These are phyloP conservation scores for Albula goreensis DNA, from an alignment of 2,113 vertebrate genomes.

Conservation along the genomic window DNA sequence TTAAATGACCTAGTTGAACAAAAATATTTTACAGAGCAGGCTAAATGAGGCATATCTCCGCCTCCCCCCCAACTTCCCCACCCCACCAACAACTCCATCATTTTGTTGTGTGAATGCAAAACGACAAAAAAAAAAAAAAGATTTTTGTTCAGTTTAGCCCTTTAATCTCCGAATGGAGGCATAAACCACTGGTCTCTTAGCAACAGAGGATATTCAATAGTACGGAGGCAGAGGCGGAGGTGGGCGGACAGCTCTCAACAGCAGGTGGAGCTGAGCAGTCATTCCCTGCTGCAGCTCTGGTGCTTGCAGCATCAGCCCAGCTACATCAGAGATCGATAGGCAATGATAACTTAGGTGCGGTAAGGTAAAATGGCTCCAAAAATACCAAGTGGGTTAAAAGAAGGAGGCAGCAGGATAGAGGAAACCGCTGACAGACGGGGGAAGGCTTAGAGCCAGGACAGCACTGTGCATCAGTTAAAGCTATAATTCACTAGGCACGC, in stretches of 20 bases:
- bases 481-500: neutral
- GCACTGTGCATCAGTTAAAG: neutral
- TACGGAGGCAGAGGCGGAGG: conserved; percentile 63
- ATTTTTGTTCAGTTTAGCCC: conserved; percentile 37
- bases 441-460: neutral
- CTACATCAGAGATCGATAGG: neutral
- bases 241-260: neutral
- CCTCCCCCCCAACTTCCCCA: neutral
- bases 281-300: neutral
- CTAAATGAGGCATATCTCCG: conserved; percentile 18
- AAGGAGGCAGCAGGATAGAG: neutral
- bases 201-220: conserved; percentile 73
- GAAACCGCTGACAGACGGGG: neutral
- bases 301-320: neutral
- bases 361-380: neutral
- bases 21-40: neutral
- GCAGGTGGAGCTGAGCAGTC: neutral
- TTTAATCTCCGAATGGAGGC: conserved; percentile 58
- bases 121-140: neutral
- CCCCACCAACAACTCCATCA: neutral
- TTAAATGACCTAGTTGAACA: too few species aligned
- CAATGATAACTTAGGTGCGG: neutral
- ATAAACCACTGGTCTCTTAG: conserved; percentile 71
- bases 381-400: neutral
- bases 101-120: neutral